Evolutionary conservation across 2,888 invertebrate species (phyloP).

Genomic region (Xestia rhomboidea): DNA sequence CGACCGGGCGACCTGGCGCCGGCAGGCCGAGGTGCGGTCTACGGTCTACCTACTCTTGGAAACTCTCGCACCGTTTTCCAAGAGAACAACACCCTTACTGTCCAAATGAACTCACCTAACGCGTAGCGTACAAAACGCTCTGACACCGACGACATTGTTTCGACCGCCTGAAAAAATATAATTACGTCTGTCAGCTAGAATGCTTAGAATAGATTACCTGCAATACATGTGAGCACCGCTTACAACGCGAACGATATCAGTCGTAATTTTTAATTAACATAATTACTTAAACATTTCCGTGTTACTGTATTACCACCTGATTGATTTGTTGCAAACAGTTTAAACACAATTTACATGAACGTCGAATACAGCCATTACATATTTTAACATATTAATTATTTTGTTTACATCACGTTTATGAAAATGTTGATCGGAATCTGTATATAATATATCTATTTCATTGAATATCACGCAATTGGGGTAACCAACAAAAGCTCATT

Average conservation of each 20-base stretch:
- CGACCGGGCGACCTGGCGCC: constrained; percentile 77
- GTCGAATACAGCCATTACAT: constrained; percentile 19
- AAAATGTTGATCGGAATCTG: constrained; percentile 30
- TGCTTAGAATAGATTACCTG: constrained; percentile 56
- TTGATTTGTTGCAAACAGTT: constrained; percentile 49
- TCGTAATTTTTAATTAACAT: constrained; percentile 56
- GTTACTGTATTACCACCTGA: constrained; percentile 36
- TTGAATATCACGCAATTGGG: constrained; percentile 34
- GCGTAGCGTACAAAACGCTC: constrained; percentile 55
- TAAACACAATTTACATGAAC: constrained; percentile 40
- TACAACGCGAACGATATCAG: constrained; percentile 39
- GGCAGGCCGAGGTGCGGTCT: constrained; percentile 79
- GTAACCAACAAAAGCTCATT: constrained; percentile 28
- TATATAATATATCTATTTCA: constrained; percentile 29
- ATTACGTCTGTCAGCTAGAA: constrained; percentile 33
- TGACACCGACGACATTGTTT: constrained; percentile 42
- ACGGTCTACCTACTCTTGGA: constrained; percentile 77
- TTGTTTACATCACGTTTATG: constrained; percentile 37
- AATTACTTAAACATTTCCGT: constrained; percentile 56
- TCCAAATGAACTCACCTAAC: constrained; percentile 59
- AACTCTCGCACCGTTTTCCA: constrained; percentile 71
- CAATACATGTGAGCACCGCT: constrained; percentile 31
- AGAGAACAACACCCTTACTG: constrained; percentile 65
- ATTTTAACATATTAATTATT: constrained; percentile 31
- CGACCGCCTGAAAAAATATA: constrained; percentile 49